These are phyloP conservation scores for Erpobdella octoculata DNA, from an alignment of 2,888 invertebrate species.

Conservation along the genomic window DNA sequence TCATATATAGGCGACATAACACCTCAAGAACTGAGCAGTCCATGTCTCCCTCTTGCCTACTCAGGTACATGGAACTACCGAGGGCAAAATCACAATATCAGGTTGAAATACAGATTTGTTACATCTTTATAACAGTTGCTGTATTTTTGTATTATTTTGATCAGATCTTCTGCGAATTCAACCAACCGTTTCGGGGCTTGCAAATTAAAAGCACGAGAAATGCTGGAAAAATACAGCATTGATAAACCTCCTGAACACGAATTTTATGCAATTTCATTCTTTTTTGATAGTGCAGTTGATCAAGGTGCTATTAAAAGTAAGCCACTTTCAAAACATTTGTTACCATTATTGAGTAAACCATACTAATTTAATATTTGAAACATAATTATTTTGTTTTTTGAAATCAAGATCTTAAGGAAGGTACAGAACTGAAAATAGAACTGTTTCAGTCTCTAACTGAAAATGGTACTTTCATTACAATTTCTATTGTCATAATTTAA, in stretches of 20 bases:
- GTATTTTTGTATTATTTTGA: background rate
- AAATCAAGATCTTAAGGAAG: background rate
- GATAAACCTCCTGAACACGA: slow-evolving; percentile 6
- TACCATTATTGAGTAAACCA: background rate
- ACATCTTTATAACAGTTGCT: background rate
- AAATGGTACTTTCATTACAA: background rate
- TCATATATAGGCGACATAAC: background rate
- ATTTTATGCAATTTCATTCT: slow-evolving; percentile 6
- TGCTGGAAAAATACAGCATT: slow-evolving; percentile 20
- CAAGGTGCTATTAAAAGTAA: background rate
- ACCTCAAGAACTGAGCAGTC: slow-evolving; percentile 10
- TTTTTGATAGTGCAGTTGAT: slow-evolving; percentile 18
- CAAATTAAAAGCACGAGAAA: slow-evolving; percentile 19
- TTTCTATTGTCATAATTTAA: no score
- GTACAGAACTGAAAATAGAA: background rate
- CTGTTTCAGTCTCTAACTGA: background rate
- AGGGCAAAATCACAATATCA: slow-evolving; percentile 11
- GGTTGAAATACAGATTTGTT: slow-evolving; percentile 23
- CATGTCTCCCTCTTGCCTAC: slow-evolving; percentile 25
- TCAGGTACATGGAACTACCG: slow-evolving; percentile 14
- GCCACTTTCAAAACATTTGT: background rate
- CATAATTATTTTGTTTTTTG: background rate
- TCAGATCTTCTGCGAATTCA: background rate
- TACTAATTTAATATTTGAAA: background rate
- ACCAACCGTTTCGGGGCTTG: background rate